These are phyloP conservation scores for Suncus etruscus DNA, from an alignment of 2,113 vertebrate genomes.

Conservation along the genomic window DNA sequence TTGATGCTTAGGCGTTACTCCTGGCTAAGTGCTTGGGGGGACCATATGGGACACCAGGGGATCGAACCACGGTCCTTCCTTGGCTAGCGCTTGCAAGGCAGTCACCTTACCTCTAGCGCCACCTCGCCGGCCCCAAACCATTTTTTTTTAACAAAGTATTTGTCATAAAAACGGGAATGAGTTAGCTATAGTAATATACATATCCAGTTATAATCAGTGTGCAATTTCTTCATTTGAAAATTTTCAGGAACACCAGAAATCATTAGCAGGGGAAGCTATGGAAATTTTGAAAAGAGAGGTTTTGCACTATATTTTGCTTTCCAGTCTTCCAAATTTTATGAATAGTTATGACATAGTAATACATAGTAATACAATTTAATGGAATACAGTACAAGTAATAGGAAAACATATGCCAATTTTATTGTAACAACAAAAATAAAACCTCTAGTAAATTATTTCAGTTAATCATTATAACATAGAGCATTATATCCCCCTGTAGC, in stretches of 20 bases:
- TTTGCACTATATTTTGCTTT: conserved; percentile 47
- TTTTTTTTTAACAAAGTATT: background rate
- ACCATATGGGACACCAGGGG: too few relatives aligned
- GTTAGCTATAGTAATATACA: background rate
- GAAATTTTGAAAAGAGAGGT: background rate
- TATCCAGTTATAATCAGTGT: background rate
- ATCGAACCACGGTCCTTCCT: too few relatives aligned
- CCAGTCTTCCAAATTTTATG: background rate
- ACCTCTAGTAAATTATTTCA: background rate
- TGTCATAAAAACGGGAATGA: background rate
- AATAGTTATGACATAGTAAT: background rate
- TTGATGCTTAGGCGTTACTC: too few relatives aligned
- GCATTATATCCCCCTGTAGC: background rate
- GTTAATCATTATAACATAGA: background rate
- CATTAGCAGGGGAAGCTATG: background rate
- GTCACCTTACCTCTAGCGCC: too few relatives aligned
- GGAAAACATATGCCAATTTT: background rate
- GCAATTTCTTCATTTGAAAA: background rate
- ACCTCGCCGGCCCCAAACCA: too few relatives aligned
- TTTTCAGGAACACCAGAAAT: background rate
- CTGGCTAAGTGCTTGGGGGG: too few relatives aligned
- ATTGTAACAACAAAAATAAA: background rate
- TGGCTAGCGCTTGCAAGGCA: too few relatives aligned
- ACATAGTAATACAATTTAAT: background rate
- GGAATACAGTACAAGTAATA: background rate